Conservation (phyloP, 1,140 invertebrate genomes). For the Belonocnema kinseyi region DNA sequence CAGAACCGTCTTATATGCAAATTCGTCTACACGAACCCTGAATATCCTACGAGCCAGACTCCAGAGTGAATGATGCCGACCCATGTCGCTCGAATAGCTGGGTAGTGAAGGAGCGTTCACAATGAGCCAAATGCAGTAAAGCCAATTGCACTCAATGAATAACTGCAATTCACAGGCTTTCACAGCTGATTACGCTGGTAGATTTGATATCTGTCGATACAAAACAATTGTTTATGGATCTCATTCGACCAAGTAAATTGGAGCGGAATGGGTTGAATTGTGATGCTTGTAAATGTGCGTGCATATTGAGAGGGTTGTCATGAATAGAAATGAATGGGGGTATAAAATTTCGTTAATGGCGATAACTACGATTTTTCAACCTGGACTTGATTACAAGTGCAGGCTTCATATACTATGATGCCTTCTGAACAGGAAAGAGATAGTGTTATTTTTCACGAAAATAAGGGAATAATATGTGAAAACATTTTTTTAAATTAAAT, state of each 20-base stretch:
- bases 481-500: no score
- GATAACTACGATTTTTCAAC: background rate
- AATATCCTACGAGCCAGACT: conserved; percentile 29
- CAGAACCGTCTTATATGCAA: conserved; percentile 56
- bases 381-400: background rate
- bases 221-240: conserved; percentile 27
- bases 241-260: conserved; percentile 11
- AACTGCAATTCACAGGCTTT: conserved; percentile 20
- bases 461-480: no score
- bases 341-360: background rate
- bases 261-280: conserved; percentile 7
- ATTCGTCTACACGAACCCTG: conserved; percentile 45
- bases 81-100: conserved; percentile 19
- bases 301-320: background rate
- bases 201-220: conserved; percentile 10
- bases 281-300: background rate
- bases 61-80: conserved; percentile 23
- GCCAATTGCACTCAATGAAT: conserved; percentile 25
- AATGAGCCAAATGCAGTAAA: conserved; percentile 15
- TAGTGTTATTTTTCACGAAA: no score
- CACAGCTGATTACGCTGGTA: conserved; percentile 25
- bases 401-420: no score
- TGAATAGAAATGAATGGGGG: background rate
- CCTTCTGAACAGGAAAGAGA: no score
- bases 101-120: background rate